Percentiles rank a stretch among this genome's conserved stretches.
Evolutionary conservation across 2,888 invertebrate species (phyloP).

Genomic region (Pyrrhia umbra): DNA sequence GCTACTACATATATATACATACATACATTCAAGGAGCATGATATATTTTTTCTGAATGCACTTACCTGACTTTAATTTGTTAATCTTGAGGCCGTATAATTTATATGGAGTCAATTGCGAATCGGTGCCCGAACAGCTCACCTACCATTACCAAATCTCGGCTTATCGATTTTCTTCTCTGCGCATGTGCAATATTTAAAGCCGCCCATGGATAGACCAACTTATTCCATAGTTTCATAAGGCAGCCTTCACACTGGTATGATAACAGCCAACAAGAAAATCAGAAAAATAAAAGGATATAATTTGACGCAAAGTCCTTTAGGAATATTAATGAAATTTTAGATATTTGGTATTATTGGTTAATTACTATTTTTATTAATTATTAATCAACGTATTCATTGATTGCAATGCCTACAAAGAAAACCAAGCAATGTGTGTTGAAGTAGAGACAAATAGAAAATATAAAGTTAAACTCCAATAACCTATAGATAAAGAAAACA

Average conservation of each 20-base stretch:
- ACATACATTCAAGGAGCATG: neutral
- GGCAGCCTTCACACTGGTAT: neutral
- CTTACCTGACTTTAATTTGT: neutral
- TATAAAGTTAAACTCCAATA: too few species aligned
- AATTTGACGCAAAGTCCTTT: too few species aligned
- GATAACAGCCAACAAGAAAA: neutral
- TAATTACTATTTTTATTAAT: too few species aligned
- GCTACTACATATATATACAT: too few species aligned
- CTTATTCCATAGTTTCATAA: neutral
- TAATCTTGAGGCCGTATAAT: neutral
- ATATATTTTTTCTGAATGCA: neutral
- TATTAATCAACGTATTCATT: too few species aligned
- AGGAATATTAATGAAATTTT: too few species aligned
- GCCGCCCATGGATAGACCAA: neutral
- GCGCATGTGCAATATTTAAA: conserved; percentile 20
- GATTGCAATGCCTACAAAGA: too few species aligned
- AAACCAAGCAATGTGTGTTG: too few species aligned
- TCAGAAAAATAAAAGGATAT: neutral
- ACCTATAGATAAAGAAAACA: too few species aligned
- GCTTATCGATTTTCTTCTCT: neutral
- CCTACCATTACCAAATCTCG: neutral
- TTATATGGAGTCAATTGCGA: neutral
- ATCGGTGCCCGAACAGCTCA: neutral
- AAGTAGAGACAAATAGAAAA: too few species aligned
- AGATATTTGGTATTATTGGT: too few species aligned